Evolutionary conservation across 1,140 invertebrate genomes (phyloP).

Genomic region (Pinna nobilis): DNA sequence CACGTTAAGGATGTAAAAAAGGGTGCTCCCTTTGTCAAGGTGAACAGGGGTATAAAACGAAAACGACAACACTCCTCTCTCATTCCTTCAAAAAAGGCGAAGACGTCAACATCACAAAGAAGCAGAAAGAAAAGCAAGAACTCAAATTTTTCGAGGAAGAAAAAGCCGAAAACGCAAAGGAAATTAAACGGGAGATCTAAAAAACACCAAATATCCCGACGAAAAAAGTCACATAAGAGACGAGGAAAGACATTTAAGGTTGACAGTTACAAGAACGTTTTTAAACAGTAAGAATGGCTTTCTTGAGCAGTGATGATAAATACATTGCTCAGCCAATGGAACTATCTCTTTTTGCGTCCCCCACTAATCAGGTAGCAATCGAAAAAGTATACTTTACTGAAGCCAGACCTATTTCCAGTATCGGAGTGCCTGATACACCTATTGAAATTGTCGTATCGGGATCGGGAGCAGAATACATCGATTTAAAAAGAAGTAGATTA

Average conservation of each 20-base stretch:
- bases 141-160: too few relatives aligned
- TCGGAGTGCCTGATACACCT: constrained; percentile 20
- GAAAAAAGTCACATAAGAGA: constrained; percentile 11
- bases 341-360: constrained; percentile 29
- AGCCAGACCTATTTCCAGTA: constrained; percentile 27
- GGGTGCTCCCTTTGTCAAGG: neutral
- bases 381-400: constrained; percentile 33
- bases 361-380: constrained; percentile 20
- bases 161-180: neutral
- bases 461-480: constrained; percentile 30
- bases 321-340: constrained; percentile 25
- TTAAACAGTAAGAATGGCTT: constrained; percentile 16
- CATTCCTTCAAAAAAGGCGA: constrained; percentile 14
- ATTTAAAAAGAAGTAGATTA: constrained; percentile 31
- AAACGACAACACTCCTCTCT: neutral
- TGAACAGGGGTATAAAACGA: constrained; percentile 19
- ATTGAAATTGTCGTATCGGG: constrained; percentile 32
- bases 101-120: neutral
- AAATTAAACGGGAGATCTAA: constrained; percentile 4
- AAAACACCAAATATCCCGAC: constrained; percentile 1
- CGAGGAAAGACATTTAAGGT: neutral
- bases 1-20: constrained; percentile 1
- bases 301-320: constrained; percentile 14
- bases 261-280: constrained; percentile 12
- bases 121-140: too few relatives aligned